Percentiles rank a stretch among this genome's conserved stretches.
These are phyloP conservation scores for Periophthalmus magnuspinnatus DNA, from an alignment of 2,797 vertebrate species.

Conservation along the genomic window DNA sequence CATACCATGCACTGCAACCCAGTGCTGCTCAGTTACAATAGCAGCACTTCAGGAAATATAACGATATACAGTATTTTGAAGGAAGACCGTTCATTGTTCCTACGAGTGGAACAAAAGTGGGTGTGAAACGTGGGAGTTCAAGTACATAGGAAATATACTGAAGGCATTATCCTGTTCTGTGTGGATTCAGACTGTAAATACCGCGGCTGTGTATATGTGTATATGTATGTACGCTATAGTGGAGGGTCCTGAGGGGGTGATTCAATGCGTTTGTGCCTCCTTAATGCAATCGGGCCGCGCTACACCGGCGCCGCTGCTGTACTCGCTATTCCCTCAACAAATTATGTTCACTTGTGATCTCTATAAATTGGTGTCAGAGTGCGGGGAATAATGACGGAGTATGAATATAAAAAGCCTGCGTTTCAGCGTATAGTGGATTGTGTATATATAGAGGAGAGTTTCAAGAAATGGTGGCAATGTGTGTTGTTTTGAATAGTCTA, in stretches of 20 bases:
- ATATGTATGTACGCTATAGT: background rate
- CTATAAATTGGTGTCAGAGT: constrained; percentile 62
- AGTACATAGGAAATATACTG: background rate
- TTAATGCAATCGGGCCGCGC: constrained; percentile 35
- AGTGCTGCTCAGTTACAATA: background rate
- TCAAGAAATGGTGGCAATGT: background rate
- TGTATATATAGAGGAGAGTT: background rate
- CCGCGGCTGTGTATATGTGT: background rate
- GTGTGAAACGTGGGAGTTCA: background rate
- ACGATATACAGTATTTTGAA: background rate
- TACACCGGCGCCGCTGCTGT: constrained; percentile 26
- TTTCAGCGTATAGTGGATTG: background rate
- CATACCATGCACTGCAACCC: no score
- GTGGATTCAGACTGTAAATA: constrained; percentile 8
- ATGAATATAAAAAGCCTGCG: constrained; percentile 57
- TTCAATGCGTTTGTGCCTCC: constrained; percentile 25
- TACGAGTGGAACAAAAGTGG: background rate
- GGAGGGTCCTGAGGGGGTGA: constrained; percentile 8
- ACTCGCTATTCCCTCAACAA: constrained; percentile 60
- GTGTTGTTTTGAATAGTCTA: background rate
- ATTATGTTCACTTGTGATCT: constrained; percentile 64
- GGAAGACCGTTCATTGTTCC: background rate
- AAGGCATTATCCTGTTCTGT: background rate
- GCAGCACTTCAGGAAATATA: background rate
- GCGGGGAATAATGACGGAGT: constrained; percentile 46